Conservation (phyloP, 2,888 invertebrate genomes). For the Cotesia congregata region DNA sequence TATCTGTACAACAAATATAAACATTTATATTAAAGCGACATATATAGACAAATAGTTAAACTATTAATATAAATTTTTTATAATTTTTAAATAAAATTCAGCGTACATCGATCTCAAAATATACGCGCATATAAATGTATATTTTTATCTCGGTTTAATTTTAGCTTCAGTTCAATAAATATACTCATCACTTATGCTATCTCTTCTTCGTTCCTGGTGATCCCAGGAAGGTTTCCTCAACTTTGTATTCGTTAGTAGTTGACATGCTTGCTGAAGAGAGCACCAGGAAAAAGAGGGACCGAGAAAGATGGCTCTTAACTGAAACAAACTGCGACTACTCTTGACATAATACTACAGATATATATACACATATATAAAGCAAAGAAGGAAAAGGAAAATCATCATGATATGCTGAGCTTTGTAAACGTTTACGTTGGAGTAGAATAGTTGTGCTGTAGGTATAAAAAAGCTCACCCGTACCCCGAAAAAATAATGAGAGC, state of each 20-base stretch:
- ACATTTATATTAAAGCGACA: neutral
- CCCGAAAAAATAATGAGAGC: constrained; percentile 34
- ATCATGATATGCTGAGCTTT: neutral
- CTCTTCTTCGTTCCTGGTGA: constrained; percentile 37
- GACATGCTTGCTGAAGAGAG: constrained; percentile 15
- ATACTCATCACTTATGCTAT: constrained; percentile 13
- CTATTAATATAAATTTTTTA: too few species aligned
- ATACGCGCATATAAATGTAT: constrained; percentile 4
- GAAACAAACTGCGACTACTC: constrained; percentile 59
- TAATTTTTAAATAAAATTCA: neutral
- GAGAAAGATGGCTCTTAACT: constrained; percentile 54
- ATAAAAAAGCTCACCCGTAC: constrained; percentile 32
- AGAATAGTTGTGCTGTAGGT: constrained; percentile 2
- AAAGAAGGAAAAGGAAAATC: constrained; percentile 3
- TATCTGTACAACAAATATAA: neutral
- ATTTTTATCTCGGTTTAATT: constrained; percentile 9
- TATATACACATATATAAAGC: too few species aligned
- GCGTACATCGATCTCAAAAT: neutral
- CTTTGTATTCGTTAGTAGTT: constrained; percentile 63
- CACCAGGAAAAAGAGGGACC: constrained; percentile 30
- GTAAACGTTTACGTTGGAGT: constrained; percentile 27
- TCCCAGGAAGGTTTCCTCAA: constrained; percentile 47
- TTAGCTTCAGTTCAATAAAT: constrained; percentile 7
- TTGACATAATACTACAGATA: constrained; percentile 7
- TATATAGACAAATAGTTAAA: neutral